A percentile compares a stretch with the other conserved stretches of the same genome.
phyloP scores from a whole-genome alignment of 2,113 vertebrate species.

The Melanostigma gelatinosum region DNA sequence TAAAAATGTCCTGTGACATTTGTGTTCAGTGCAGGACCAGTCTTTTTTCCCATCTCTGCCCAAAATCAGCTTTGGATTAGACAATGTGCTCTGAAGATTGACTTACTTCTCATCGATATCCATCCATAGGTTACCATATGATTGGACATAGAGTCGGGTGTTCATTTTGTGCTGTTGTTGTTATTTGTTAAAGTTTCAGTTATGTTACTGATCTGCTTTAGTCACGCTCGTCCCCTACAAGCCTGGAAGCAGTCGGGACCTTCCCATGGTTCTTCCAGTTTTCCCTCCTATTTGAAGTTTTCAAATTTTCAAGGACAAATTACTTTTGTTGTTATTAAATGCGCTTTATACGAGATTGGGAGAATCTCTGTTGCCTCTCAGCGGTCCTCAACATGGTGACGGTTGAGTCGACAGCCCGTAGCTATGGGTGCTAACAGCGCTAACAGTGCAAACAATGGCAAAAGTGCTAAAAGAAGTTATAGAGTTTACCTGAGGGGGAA shows the following conservation, averaged over 20 bases:
- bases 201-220: not conserved
- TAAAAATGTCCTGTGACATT: not conserved
- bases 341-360: not conserved
- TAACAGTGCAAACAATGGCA: not conserved
- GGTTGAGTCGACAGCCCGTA: too few relatives aligned
- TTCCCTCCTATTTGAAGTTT: not conserved
- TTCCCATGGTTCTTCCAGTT: not conserved
- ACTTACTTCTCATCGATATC: not conserved
- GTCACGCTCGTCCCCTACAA: too few relatives aligned
- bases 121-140: not conserved
- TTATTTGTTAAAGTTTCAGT: not conserved
- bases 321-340: not conserved
- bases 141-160: not conserved
- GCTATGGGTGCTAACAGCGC: not conserved
- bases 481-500: not conserved
- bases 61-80: not conserved
- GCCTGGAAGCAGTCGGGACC: not conserved
- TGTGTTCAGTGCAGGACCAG: not conserved
- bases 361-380: not conserved
- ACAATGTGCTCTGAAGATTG: not conserved
- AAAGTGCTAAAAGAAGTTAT: not conserved
- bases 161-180: not conserved
- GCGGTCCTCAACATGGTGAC: not conserved
- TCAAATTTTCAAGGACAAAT: not conserved
- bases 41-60: not conserved